These are phyloP conservation scores for Euplagia quadripunctaria DNA, from an alignment of 2,888 invertebrate species.

Conservation along the genomic window DNA sequence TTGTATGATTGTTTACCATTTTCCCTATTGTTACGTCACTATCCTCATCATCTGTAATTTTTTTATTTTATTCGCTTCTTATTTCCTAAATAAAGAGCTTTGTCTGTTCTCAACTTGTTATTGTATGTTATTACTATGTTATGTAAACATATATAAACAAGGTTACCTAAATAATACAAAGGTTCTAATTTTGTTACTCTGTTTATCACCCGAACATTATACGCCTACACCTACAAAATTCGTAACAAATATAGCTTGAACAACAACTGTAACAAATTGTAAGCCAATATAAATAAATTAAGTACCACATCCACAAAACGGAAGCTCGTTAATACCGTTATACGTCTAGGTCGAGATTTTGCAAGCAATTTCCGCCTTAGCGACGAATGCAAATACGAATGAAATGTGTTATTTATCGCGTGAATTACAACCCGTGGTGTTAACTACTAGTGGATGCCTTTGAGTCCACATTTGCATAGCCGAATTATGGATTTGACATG, in stretches of 20 bases:
- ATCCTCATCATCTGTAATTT: too few relatives aligned
- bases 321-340: constrained; percentile 53
- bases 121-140: not conserved
- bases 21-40: not conserved
- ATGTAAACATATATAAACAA: not conserved
- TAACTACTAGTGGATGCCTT: constrained; percentile 58
- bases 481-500: constrained; percentile 53
- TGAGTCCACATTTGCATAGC: constrained; percentile 55
- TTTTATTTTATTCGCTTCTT: too few relatives aligned
- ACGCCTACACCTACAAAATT: not conserved
- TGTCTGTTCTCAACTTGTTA: too few relatives aligned
- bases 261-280: not conserved
- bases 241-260: not conserved
- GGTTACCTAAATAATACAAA: not conserved
- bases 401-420: constrained; percentile 84
- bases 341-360: constrained; percentile 73
- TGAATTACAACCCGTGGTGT: constrained; percentile 73
- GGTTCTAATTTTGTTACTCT: not conserved
- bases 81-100: too few relatives aligned
- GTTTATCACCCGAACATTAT: not conserved
- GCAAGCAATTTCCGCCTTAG: constrained; percentile 82
- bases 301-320: constrained; percentile 62
- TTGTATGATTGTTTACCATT: not conserved
- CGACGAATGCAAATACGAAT: constrained; percentile 81
- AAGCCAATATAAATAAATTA: constrained; percentile 12